Percentiles rank a stretch among this genome's conserved stretches.
Evolutionary conservation across 2,888 invertebrate genomes (phyloP).

Genomic region (Plemyria rubiginata): DNA sequence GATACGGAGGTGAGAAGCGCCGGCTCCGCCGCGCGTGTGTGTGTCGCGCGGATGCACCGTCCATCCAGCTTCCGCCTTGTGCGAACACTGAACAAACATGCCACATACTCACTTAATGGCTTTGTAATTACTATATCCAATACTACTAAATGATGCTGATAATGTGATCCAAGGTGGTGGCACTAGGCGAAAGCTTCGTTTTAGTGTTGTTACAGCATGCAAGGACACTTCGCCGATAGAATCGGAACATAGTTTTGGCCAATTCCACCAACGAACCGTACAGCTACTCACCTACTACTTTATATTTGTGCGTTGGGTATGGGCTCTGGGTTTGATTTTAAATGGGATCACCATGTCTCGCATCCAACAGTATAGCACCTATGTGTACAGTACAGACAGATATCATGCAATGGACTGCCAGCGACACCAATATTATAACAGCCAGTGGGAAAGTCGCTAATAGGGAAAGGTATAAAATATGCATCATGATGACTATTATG

Average conservation of each 20-base stretch:
- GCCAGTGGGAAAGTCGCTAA: conserved; percentile 63
- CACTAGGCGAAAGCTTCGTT: conserved; percentile 61
- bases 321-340: conserved; percentile 67
- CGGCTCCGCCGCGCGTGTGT: conserved; percentile 82
- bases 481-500: conserved; percentile 78
- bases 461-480: conserved; percentile 85
- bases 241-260: conserved; percentile 39
- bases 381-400: conserved; percentile 45
- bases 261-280: conserved; percentile 59
- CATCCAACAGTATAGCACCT: conserved; percentile 64
- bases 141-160: conserved; percentile 24
- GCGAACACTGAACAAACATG: conserved; percentile 49
- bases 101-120: conserved; percentile 19
- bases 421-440: conserved; percentile 64
- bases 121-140: conserved; percentile 28
- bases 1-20: conserved; percentile 70
- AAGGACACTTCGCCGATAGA: conserved; percentile 62
- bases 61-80: conserved; percentile 58
- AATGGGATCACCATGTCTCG: conserved; percentile 59
- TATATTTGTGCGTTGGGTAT: conserved; percentile 64
- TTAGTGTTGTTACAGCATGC: conserved; percentile 75
- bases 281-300: conserved; percentile 66
- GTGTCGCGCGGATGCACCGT: conserved; percentile 70
- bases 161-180: conserved; percentile 43
- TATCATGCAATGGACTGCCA: conserved; percentile 78